These are phyloP conservation scores for Oreortyx pictus DNA, from an alignment of 2,797 vertebrate genomes.

Conservation along the genomic window DNA sequence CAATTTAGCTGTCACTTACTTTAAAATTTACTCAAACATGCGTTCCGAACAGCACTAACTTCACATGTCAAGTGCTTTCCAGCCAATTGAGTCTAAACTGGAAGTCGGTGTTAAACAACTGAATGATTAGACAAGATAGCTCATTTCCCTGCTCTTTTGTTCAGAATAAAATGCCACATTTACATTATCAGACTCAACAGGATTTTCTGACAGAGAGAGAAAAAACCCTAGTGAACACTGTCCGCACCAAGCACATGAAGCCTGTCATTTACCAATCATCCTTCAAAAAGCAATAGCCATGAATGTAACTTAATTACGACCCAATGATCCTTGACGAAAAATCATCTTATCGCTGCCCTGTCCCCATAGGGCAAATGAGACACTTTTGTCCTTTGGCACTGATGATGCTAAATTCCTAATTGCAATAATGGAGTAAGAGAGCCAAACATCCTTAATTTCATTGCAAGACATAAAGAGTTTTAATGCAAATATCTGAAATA, in stretches of 20 bases:
- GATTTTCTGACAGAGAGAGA: slow-evolving; percentile 86
- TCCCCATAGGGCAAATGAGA: slow-evolving; percentile 82
- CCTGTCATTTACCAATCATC: slow-evolving; percentile 90
- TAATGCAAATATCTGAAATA: slow-evolving; percentile 77
- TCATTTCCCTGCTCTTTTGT: slow-evolving; percentile 95
- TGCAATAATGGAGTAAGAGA: slow-evolving; percentile 82
- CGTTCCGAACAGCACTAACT: slow-evolving; percentile 97
- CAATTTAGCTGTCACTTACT: slow-evolving; percentile 99
- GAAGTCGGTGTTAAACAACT: slow-evolving; percentile 96
- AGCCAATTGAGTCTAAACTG: slow-evolving; percentile 99
- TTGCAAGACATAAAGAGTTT: slow-evolving; percentile 61
- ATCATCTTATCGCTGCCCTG: slow-evolving; percentile 87
- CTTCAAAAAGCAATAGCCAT: slow-evolving; percentile 87
- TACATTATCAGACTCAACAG: slow-evolving; percentile 94
- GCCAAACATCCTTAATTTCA: slow-evolving; percentile 78
- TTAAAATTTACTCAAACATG: slow-evolving; percentile 96
- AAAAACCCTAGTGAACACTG: slow-evolving; percentile 82
- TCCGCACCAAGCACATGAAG: slow-evolving; percentile 84
- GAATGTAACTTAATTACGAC: slow-evolving; percentile 90
- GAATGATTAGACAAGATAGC: slow-evolving; percentile 99
- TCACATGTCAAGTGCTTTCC: slow-evolving; percentile 99
- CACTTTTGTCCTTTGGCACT: slow-evolving; percentile 81
- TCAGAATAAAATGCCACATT: slow-evolving; percentile 91
- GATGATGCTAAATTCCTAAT: slow-evolving; percentile 84
- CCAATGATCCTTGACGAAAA: slow-evolving; percentile 88